Evolutionary conservation across 2,797 vertebrate species (phyloP).

Genomic region (Ispidina picta): DNA sequence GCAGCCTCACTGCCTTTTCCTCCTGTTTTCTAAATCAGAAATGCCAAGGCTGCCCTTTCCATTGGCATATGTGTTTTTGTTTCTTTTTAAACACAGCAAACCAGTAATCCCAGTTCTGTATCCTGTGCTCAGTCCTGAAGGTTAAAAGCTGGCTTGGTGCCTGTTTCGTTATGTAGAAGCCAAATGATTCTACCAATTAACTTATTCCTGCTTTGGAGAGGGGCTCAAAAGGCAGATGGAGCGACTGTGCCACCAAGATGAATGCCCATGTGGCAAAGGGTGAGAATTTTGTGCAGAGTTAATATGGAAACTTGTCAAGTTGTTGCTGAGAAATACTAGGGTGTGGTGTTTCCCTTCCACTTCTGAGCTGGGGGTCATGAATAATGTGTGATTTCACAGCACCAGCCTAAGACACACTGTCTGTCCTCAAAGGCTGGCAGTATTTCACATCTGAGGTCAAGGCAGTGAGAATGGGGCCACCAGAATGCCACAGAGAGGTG

Average conservation of each 20-base stretch:
- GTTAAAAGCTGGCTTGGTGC: background rate
- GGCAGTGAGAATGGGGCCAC: background rate
- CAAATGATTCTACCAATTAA: conserved; percentile 49
- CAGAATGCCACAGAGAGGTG: too few relatives aligned
- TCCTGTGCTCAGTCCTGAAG: background rate
- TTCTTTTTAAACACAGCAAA: background rate
- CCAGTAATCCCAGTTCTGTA: background rate
- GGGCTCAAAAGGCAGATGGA: conserved; percentile 41
- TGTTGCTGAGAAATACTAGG: background rate
- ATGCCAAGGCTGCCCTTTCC: background rate
- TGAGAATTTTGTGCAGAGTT: background rate
- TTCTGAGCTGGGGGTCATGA: background rate
- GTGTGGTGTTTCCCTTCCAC: background rate
- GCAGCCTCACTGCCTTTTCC: background rate
- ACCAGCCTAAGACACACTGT: background rate
- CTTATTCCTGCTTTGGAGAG: background rate
- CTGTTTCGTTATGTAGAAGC: background rate
- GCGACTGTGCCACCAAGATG: background rate
- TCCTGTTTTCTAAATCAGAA: background rate
- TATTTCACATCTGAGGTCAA: background rate
- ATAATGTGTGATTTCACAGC: background rate
- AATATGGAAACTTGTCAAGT: background rate
- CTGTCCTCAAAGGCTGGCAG: background rate
- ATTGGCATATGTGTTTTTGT: background rate
- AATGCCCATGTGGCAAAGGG: background rate